phyloP scores from a whole-genome alignment of 2,797 vertebrate genomes.

The Choloepus didactylus region DNA sequence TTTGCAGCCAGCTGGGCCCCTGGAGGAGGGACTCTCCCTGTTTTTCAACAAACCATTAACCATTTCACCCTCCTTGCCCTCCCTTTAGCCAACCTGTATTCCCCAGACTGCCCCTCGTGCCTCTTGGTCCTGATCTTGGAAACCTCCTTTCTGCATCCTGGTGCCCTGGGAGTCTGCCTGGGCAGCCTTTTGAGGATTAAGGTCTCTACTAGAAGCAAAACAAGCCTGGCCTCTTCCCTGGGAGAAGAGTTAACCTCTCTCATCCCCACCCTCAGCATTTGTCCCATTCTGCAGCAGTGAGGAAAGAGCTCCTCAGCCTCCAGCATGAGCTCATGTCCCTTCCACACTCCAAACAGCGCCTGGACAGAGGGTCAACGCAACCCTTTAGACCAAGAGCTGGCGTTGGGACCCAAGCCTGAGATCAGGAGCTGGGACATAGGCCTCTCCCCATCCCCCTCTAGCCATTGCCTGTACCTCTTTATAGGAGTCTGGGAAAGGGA shows the following conservation, averaged over 20 bases:
- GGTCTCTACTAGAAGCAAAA: not conserved
- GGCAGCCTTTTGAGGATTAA: not conserved
- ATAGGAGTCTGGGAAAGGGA: not conserved
- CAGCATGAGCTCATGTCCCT: slow-evolving; percentile 79
- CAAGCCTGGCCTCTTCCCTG: not conserved
- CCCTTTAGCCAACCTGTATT: not conserved
- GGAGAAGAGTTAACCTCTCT: slow-evolving; percentile 80
- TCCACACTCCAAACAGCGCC: slow-evolving; percentile 66
- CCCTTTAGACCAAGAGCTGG: not conserved
- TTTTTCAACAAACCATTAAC: slow-evolving; percentile 84
- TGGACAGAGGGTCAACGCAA: slow-evolving; percentile 63
- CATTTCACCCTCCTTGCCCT: slow-evolving; percentile 71
- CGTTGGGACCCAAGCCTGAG: not conserved
- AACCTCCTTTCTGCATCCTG: not conserved
- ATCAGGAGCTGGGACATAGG: not conserved
- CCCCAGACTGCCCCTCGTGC: not conserved
- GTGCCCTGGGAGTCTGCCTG: not conserved
- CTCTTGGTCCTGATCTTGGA: not conserved
- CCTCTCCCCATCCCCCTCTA: not conserved
- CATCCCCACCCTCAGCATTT: slow-evolving; percentile 72
- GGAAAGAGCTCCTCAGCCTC: slow-evolving; percentile 70
- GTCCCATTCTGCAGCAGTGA: slow-evolving; percentile 80
- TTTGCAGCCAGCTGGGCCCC: slow-evolving; percentile 84
- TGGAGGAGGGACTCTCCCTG: slow-evolving; percentile 84
- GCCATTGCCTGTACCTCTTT: slow-evolving; percentile 14